Evolutionary conservation across 2,797 vertebrate species (phyloP).

Genomic region (Rhynchotus rufescens): DNA sequence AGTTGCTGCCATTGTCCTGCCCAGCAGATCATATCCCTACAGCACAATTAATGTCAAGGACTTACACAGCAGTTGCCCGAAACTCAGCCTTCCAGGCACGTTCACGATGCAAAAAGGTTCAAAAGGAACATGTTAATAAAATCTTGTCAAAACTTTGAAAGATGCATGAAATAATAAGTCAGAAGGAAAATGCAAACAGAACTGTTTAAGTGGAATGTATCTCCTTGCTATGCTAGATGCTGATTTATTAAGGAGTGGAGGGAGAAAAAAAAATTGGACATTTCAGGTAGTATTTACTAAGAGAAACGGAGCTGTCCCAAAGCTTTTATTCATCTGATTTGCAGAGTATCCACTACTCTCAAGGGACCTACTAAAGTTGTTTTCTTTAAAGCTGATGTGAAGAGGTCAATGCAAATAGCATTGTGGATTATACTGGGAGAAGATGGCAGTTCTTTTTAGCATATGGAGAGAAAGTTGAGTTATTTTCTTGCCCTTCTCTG

Average conservation of each 20-base stretch:
- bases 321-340: constrained; percentile 81
- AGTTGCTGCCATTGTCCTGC: constrained; percentile 82
- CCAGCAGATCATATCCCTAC: constrained; percentile 79
- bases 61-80: constrained; percentile 59
- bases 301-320: constrained; percentile 68
- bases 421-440: constrained; percentile 31
- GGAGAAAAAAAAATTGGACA: neutral
- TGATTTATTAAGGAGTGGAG: constrained; percentile 28
- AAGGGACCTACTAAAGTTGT: constrained; percentile 65
- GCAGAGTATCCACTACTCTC: constrained; percentile 67
- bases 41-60: constrained; percentile 85
- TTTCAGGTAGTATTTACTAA: constrained; percentile 73
- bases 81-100: neutral
- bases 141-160: constrained; percentile 41
- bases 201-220: constrained; percentile 12
- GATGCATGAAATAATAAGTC: constrained; percentile 32
- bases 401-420: constrained; percentile 54
- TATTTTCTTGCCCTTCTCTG: constrained; percentile 62
- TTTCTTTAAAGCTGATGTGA: constrained; percentile 75
- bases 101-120: constrained; percentile 27
- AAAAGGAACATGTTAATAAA: constrained; percentile 46
- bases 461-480: constrained; percentile 68
- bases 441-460: constrained; percentile 66
- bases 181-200: constrained; percentile 53
- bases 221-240: neutral